These are phyloP conservation scores for Pantherophis guttatus DNA, from an alignment of 2,113 vertebrate genomes.

Conservation along the genomic window DNA sequence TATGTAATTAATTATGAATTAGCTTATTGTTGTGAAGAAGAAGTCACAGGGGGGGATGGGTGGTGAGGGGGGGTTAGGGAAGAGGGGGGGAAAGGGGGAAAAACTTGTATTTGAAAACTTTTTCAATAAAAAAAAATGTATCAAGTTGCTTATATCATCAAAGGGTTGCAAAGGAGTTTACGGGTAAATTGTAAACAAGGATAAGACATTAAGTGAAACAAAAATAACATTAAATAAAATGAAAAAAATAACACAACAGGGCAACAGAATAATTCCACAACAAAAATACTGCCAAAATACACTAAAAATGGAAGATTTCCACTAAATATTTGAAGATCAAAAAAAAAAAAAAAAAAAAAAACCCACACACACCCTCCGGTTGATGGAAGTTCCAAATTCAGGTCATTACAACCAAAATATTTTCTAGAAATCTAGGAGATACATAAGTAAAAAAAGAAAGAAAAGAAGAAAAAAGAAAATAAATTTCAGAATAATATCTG, in stretches of 20 bases:
- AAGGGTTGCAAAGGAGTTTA: background rate
- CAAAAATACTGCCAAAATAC: background rate
- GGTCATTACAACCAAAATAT: background rate
- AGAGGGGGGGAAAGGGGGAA: too few relatives aligned
- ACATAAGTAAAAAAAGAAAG: background rate
- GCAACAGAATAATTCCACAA: background rate
- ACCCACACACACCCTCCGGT: too few relatives aligned
- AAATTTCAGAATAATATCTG: background rate
- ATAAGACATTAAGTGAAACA: background rate
- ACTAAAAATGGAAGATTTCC: background rate
- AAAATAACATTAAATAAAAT: background rate
- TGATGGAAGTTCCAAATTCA: background rate
- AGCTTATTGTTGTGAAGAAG: too few relatives aligned
- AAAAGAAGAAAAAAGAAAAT: background rate
- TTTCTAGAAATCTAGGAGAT: background rate
- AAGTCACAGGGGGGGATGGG: too few relatives aligned
- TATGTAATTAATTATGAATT: too few relatives aligned
- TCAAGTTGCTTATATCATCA: background rate
- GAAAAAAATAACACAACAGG: background rate
- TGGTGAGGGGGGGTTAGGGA: too few relatives aligned
- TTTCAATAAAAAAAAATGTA: too few relatives aligned
- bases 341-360: background rate
- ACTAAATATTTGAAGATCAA: background rate
- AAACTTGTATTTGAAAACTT: too few relatives aligned
- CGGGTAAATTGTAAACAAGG: background rate